A percentile compares a stretch with the other conserved stretches of the same genome.
Conservation (phyloP, 2,113 vertebrate genomes). For the Sprattus sprattus region DNA sequence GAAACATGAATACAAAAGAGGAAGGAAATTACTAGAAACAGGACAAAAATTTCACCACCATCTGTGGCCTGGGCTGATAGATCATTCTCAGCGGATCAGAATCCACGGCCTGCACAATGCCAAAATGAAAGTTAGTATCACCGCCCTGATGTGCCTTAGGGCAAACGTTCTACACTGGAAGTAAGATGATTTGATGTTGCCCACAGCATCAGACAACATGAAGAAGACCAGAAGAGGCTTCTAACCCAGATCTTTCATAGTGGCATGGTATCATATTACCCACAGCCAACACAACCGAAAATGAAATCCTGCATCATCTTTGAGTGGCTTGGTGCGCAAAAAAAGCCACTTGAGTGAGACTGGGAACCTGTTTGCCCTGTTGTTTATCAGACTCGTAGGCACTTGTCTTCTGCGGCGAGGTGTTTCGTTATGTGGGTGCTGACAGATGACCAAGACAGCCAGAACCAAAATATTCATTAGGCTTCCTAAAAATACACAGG, state of each 20-base stretch:
- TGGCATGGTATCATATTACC: not conserved
- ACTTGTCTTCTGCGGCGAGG: conserved; percentile 45
- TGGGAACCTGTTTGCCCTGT: not conserved
- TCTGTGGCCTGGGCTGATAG: no score
- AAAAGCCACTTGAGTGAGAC: not conserved
- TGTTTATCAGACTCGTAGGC: not conserved
- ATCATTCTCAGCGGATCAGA: no score
- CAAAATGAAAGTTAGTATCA: no score
- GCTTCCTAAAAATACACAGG: conserved; percentile 27
- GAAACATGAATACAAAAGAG: no score
- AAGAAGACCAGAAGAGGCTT: not conserved
- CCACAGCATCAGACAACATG: not conserved
- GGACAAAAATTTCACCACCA: no score
- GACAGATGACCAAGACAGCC: conserved; percentile 52
- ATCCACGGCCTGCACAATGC: no score
- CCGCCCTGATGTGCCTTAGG: no score
- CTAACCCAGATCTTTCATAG: no score
- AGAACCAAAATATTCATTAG: conserved; percentile 66
- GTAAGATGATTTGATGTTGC: no score
- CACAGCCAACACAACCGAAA: no score
- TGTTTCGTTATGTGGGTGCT: conserved; percentile 45
- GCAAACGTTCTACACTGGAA: no score
- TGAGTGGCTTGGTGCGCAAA: not conserved
- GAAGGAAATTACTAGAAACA: no score
- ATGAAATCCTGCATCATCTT: not conserved